A percentile compares a stretch with the other conserved stretches of the same genome.
phyloP scores from a whole-genome alignment of 2,797 vertebrate species.

The Sitta carolinensis region DNA sequence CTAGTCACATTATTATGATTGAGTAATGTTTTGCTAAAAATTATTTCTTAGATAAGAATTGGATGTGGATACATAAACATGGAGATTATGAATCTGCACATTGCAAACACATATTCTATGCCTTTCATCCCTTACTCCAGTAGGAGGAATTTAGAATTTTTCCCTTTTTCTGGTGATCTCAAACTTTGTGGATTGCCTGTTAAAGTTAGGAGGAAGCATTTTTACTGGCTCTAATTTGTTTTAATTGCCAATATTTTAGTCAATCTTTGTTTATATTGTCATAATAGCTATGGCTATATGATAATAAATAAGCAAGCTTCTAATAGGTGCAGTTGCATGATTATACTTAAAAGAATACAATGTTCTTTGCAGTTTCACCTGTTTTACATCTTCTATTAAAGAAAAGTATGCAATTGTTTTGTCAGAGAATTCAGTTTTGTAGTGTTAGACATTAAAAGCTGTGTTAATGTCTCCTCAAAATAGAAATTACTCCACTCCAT shows the following conservation, averaged over 20 bases:
- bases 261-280: background rate
- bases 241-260: background rate
- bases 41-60: background rate
- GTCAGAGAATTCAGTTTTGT: background rate
- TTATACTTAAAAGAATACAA: background rate
- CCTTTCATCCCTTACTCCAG: background rate
- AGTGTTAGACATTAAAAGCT: background rate
- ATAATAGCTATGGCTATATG: background rate
- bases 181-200: background rate
- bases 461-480: background rate
- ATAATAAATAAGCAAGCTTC: background rate
- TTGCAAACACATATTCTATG: background rate
- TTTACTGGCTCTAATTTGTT: background rate
- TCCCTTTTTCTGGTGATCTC: background rate
- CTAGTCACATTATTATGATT: background rate
- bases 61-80: background rate
- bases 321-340: background rate
- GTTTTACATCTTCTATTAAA: background rate
- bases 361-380: background rate
- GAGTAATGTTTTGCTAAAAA: background rate
- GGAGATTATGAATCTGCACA: background rate
- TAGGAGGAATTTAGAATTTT: background rate
- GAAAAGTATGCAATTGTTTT: background rate
- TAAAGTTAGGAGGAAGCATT: background rate
- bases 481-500: background rate